Evolutionary conservation across 1,140 invertebrate species (phyloP).

Genomic region (Apolygus lucorum): DNA sequence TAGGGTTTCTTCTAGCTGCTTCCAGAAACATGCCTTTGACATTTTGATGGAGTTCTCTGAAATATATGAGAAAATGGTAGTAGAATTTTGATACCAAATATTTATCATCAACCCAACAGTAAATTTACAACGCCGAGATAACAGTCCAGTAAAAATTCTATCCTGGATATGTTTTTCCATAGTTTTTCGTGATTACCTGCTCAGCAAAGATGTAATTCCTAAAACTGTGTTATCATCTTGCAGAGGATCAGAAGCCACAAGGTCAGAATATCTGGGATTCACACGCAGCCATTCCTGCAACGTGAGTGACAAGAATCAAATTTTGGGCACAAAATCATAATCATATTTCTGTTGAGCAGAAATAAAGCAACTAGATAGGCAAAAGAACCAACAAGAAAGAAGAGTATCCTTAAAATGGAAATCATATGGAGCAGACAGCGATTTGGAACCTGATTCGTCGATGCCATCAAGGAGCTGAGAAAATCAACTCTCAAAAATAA

Average conservation of each 20-base stretch:
- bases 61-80: no score
- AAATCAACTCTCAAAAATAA: no score
- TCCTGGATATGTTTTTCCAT: not conserved
- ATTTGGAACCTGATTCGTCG: no score
- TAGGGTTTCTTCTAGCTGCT: constrained; percentile 71
- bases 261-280: constrained; percentile 73
- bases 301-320: not conserved
- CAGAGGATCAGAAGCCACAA: constrained; percentile 41
- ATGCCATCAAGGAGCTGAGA: no score
- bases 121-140: not conserved
- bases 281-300: constrained; percentile 66
- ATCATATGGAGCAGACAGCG: no score
- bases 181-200: not conserved
- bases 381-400: no score
- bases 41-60: constrained; percentile 51
- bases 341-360: no score
- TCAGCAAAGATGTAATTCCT: not conserved
- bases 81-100: no score
- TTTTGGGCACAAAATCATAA: no score
- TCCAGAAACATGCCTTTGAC: constrained; percentile 75
- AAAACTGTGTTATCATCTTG: not conserved
- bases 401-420: no score
- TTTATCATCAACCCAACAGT: not conserved
- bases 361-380: no score
- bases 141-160: constrained; percentile 13